Evolutionary conservation across 1,140 invertebrate genomes (phyloP), one percentile per base, ranked within the genome.

Genomic region (Oncopodura yosiiana): DNA sequence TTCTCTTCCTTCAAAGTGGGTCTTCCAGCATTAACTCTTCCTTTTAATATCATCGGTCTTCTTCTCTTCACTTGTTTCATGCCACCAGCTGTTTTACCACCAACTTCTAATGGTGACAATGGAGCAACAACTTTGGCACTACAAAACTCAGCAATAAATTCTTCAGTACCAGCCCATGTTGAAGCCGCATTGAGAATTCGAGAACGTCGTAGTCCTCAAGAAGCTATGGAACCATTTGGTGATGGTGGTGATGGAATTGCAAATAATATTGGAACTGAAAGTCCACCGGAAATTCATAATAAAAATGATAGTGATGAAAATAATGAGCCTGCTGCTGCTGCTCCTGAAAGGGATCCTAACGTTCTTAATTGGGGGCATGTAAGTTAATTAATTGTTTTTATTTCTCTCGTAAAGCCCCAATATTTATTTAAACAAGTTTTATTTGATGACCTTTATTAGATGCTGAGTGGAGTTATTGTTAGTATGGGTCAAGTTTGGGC

Each of bases 401-500:
- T 44, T 9, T 27, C 39, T 34, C 1, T 41, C 38, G n/a, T n/a
- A n/a, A n/a, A n/a, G n/a, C n/a, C n/a, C n/a, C n/a, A n/a, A n/a
- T n/a, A n/a, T n/a, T n/a, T n/a, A n/a, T n/a, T n/a, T n/a, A 34
- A 34, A 8, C 30, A 9, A 34, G n/a, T n/a, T 34, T 9, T 9
- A 34, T 34, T 34, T 34, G 8, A n/a, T 34, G 30, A 34, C 14
- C 30, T 8, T 34, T 68, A 60, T 46, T 49, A 75, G 73, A 56
- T 72, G 19, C 66, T 75, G 19, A 67, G 64, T 1, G 74, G 71
- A 11, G 65, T 69, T 8, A 44, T 74, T 24, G 56, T 67, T 11
- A 71, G 72, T 18, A 60, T 68, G 19, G 69, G 71, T 4, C 73
- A 74, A 65, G 62, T 73, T 29, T 70, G 63, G 30, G 70, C 61